A percentile compares a stretch with the other conserved stretches of the same genome.
These are phyloP conservation scores for Galerucella nymphaeae DNA, from an alignment of 2,888 invertebrate species.

Conservation along the genomic window DNA sequence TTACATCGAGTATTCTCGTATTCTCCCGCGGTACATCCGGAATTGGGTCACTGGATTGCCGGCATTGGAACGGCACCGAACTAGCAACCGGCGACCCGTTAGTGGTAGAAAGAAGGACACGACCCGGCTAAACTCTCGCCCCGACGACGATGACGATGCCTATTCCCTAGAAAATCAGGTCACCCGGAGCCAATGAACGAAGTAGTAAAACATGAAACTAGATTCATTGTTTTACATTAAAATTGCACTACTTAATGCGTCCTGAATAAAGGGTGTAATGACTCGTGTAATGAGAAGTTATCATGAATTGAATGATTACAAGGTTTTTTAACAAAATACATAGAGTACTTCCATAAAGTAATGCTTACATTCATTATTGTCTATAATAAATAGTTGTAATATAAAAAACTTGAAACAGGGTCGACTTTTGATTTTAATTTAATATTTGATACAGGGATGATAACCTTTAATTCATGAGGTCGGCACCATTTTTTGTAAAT, in stretches of 20 bases:
- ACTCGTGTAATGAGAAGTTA: too few relatives aligned
- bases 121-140: constrained; percentile 27
- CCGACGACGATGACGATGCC: not conserved
- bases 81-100: constrained; percentile 18
- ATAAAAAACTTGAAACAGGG: too few relatives aligned
- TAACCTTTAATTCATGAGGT: too few relatives aligned
- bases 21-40: constrained; percentile 16
- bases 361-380: too few relatives aligned
- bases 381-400: too few relatives aligned
- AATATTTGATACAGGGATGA: too few relatives aligned
- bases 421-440: too few relatives aligned
- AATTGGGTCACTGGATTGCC: constrained; percentile 34
- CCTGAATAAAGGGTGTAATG: too few relatives aligned
- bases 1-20: constrained; percentile 11
- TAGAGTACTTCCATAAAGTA: too few relatives aligned
- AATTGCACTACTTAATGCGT: not conserved
- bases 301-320: too few relatives aligned
- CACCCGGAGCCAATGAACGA: constrained; percentile 3
- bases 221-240: not conserved
- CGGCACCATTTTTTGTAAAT: too few relatives aligned
- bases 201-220: not conserved
- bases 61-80: constrained; percentile 16
- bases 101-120: constrained; percentile 23
- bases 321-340: too few relatives aligned
- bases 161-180: constrained; percentile 20